phyloP scores from a whole-genome alignment of 2,113 vertebrate species.

The Chloroceryle aenea region DNA sequence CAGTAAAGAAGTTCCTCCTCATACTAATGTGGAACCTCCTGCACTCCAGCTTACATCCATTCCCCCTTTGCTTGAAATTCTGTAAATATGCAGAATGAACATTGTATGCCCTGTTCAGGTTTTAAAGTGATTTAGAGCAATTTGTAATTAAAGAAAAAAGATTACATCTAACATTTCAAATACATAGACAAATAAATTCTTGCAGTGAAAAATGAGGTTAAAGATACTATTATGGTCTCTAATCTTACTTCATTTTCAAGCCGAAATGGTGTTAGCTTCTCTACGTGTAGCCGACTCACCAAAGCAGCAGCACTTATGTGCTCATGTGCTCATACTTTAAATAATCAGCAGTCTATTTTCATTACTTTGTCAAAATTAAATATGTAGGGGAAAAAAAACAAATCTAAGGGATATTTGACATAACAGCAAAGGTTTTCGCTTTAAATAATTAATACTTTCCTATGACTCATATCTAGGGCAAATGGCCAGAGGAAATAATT shows the following conservation, averaged over 20 bases:
- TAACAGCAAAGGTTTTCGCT: not conserved
- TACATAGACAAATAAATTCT: not conserved
- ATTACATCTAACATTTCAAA: constrained; percentile 2
- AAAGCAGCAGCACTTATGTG: not conserved
- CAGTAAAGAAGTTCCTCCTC: too few species aligned
- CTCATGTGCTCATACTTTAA: not conserved
- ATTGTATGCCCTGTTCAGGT: not conserved
- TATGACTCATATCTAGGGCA: not conserved
- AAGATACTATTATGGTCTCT: constrained; percentile 27
- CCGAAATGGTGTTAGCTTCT: not conserved
- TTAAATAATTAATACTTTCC: not conserved
- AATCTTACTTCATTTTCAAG: constrained; percentile 15
- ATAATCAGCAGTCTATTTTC: not conserved
- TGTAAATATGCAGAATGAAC: not conserved
- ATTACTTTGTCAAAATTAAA: constrained; percentile 9
- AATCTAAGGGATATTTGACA: not conserved
- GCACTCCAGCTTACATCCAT: too few species aligned
- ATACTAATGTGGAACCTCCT: too few species aligned
- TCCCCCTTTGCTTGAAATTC: not conserved
- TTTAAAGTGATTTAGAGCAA: not conserved
- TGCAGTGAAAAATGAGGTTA: constrained; percentile 25
- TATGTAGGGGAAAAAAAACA: not conserved
- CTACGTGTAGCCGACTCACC: not conserved
- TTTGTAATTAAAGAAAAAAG: constrained; percentile 49
- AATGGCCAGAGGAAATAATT: not conserved